A percentile compares a stretch with the other conserved stretches of the same genome.
Conservation (phyloP, 2,888 invertebrate species). For the Anagyrus pseudococci region DNA sequence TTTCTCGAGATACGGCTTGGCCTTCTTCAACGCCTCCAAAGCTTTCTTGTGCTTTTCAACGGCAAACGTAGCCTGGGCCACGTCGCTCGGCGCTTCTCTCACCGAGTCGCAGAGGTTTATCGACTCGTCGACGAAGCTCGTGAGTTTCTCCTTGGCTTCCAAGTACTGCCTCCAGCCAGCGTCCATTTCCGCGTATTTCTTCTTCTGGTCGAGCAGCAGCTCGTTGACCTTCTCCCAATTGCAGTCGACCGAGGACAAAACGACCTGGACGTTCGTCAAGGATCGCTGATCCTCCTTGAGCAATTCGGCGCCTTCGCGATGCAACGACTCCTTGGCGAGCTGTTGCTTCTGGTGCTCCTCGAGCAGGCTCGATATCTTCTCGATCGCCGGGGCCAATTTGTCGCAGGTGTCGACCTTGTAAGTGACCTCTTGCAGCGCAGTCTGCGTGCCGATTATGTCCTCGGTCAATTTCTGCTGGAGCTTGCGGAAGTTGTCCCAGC, state of each 20-base stretch:
- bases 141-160: conserved; percentile 75
- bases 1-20: conserved; percentile 77
- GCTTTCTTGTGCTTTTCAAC: conserved; percentile 80
- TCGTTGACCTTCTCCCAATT: conserved; percentile 83
- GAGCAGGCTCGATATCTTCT: conserved; percentile 64
- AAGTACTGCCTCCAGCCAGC: conserved; percentile 74
- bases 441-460: conserved; percentile 69
- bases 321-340: conserved; percentile 73
- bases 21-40: conserved; percentile 76
- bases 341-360: conserved; percentile 68
- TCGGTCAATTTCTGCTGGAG: conserved; percentile 75
- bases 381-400: conserved; percentile 63
- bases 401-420: conserved; percentile 63
- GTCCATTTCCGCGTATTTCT: conserved; percentile 76
- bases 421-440: conserved; percentile 67
- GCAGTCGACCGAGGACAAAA: conserved; percentile 77
- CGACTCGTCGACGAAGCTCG: conserved; percentile 74
- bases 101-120: conserved; percentile 71
- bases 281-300: conserved; percentile 84
- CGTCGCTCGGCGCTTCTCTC: conserved; percentile 74
- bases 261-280: conserved; percentile 81
- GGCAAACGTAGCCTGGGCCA: conserved; percentile 73
- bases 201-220: conserved; percentile 75
- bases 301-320: conserved; percentile 78
- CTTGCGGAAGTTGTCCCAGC: conserved; percentile 80